Evolutionary conservation across 2,888 invertebrate genomes (phyloP).

Genomic region (Boloria selene): DNA sequence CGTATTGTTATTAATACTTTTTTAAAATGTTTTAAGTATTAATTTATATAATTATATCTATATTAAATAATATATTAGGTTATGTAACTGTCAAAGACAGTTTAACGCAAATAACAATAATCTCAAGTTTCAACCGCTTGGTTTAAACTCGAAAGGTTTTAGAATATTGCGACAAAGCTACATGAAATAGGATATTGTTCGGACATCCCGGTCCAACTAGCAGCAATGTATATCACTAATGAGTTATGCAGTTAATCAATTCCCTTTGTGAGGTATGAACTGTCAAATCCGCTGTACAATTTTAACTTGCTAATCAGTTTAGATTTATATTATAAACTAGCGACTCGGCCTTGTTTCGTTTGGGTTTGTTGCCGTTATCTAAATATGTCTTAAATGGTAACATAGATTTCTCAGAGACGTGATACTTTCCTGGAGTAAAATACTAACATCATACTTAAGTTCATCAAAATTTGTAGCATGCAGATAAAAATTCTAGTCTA

Average conservation of each 20-base stretch:
- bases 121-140: constrained; percentile 56
- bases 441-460: too few species aligned
- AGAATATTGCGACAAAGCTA: constrained; percentile 65
- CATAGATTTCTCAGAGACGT: too few species aligned
- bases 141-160: constrained; percentile 62
- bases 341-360: too few species aligned
- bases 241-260: constrained; percentile 9
- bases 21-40: too few species aligned
- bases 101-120: constrained; percentile 77
- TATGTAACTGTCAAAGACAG: too few species aligned
- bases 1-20: not conserved
- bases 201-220: constrained; percentile 17
- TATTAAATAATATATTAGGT: too few species aligned
- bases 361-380: too few species aligned
- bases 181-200: constrained; percentile 38
- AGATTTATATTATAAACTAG: not conserved
- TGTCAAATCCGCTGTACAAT: not conserved
- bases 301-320: constrained; percentile 4
- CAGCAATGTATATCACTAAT: constrained; percentile 7
- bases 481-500: too few species aligned
- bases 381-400: too few species aligned
- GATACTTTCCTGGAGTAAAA: too few species aligned
- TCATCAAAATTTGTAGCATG: too few species aligned
- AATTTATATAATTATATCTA: too few species aligned
- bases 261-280: constrained; percentile 11